Conservation (phyloP, 1,140 invertebrate species). For the Mylabris phalerata region DNA sequence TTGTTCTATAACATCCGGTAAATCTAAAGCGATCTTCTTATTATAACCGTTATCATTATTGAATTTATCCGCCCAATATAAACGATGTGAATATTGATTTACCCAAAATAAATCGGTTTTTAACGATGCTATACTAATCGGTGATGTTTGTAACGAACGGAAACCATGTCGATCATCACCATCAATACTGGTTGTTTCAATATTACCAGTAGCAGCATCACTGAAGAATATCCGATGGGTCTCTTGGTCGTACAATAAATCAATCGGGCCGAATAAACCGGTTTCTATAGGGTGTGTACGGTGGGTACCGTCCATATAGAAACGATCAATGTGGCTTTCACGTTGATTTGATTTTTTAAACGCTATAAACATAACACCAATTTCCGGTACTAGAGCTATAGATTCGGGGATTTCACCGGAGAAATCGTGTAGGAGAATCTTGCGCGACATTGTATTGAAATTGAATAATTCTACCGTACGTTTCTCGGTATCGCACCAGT, state of each 20-base stretch:
- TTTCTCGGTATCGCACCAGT: conserved; percentile 53
- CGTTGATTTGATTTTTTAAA: conserved; percentile 41
- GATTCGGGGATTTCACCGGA: conserved; percentile 52
- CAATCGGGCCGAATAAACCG: conserved; percentile 43
- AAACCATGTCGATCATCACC: conserved; percentile 42
- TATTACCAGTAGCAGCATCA: conserved; percentile 48
- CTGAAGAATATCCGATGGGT: conserved; percentile 49
- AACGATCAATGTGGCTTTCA: conserved; percentile 51
- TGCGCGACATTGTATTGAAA: conserved; percentile 48
- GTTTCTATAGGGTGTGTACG: conserved; percentile 47
- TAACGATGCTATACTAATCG: conserved; percentile 49
- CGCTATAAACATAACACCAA: conserved; percentile 61
- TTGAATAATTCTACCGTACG: conserved; percentile 51
- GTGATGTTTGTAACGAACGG: conserved; percentile 39
- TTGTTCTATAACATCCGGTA: conserved; percentile 25
- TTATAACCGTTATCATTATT: conserved; percentile 41
- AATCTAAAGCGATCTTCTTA: conserved; percentile 39
- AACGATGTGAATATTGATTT: conserved; percentile 42
- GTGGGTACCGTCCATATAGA: conserved; percentile 51
- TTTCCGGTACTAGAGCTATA: conserved; percentile 54
- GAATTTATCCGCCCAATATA: conserved; percentile 55
- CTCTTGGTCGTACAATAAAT: conserved; percentile 49
- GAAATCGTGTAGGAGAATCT: conserved; percentile 48
- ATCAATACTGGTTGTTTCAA: conserved; percentile 49
- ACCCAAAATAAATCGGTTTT: conserved; percentile 57